Percentiles rank a stretch among this genome's conserved stretches.
These are phyloP conservation scores for Myzus persicae DNA, from an alignment of 1,140 invertebrate species.

Conservation along the genomic window DNA sequence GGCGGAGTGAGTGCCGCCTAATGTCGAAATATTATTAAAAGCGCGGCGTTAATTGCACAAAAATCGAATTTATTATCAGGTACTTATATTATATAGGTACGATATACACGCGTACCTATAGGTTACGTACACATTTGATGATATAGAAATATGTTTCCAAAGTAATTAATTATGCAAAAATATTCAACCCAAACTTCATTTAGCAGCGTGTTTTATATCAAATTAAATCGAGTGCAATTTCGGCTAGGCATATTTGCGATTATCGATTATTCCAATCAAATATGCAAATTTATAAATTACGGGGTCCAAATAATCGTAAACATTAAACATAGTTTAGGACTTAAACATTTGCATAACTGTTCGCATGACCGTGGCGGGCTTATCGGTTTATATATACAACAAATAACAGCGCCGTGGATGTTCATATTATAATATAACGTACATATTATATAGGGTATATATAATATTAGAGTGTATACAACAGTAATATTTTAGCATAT, in stretches of 20 bases:
- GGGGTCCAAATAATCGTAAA: constrained; percentile 20
- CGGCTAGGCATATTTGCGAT: neutral
- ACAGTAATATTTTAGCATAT: constrained; percentile 26
- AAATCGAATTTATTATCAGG: neutral
- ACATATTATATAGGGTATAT: neutral
- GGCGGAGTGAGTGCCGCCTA: neutral
- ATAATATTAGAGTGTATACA: no score
- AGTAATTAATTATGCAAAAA: constrained; percentile 26
- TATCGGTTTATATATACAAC: constrained; percentile 17
- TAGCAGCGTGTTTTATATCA: neutral
- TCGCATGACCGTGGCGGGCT: neutral
- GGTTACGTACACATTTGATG: neutral
- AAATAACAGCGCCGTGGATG: neutral
- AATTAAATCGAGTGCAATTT: neutral
- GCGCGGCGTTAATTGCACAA: neutral
- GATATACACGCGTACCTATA: neutral
- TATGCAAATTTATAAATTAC: constrained; percentile 40
- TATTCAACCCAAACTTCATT: constrained; percentile 1
- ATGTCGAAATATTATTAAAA: neutral
- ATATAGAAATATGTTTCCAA: neutral
- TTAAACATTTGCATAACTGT: constrained; percentile 40
- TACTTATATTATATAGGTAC: neutral
- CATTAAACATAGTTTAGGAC: constrained; percentile 17
- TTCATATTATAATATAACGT: constrained; percentile 7
- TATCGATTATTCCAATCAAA: constrained; percentile 47